Evolutionary conservation across 2,888 invertebrate genomes (phyloP), one percentile per base, ranked within the genome.

Genomic region (Acrobasis consociella): DNA sequence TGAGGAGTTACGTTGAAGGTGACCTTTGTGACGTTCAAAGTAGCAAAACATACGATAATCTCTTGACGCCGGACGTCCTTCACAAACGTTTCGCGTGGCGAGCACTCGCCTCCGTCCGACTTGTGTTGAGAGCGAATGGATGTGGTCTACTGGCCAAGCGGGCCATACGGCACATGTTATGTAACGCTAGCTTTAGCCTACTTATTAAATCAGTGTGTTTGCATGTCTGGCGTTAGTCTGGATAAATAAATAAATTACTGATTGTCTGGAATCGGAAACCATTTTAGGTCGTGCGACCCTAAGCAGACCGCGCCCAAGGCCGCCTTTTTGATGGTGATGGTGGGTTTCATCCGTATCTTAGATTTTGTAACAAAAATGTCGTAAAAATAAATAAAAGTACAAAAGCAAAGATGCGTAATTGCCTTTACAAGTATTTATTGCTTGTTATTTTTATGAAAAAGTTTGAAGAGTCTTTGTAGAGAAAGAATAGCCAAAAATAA

Each of bases 111-210:
- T 52, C n/a, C 16, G 17, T 17, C 22, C 22, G 51, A 39, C 49
- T 49, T 49, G 68, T 68, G 68, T 68, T 73, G 83, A 83, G 78
- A 85, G 82, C 69, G 84, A 83, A 72, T 69, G 67, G 78, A 63
- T 64, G 63, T 75, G 81, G 75, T 81, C 76, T 71, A 73, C 72
- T 71, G 70, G 46, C 70, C 83, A 83, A 76, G 80, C 80, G 71
- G 37, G 61, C 69, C 76, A 78, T 76, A 76, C 62, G 64, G 65
- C 74, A 74, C 75, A 59, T 59, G 60, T 66, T 60, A 64, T 55
- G 58, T 65, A 66, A 67, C 49, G 56, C 56, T 46, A 56, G 46
- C 56, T 56, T 56, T 56, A 42, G n/a, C 42, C 56, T 42, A 56
- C 56, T 17, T 56, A 46, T 42, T 56, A 56, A 56, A 7, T 56